These are phyloP conservation scores for Beaufortia kweichowensis DNA, from an alignment of 2,113 vertebrate genomes.

Conservation along the genomic window DNA sequence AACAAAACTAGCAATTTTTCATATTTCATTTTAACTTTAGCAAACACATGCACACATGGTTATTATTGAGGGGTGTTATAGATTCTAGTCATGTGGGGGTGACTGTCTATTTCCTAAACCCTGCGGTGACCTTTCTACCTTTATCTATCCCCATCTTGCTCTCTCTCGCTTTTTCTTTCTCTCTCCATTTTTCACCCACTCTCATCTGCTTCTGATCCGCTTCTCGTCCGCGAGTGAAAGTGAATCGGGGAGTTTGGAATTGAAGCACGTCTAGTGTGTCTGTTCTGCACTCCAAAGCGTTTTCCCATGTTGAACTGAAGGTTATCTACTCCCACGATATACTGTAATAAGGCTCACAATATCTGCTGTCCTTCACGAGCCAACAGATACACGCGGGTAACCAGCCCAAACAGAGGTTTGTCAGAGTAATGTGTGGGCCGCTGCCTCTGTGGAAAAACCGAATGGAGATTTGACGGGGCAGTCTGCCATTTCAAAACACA, in stretches of 20 bases:
- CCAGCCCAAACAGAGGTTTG: conserved; percentile 45
- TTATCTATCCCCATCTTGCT: conserved; percentile 40
- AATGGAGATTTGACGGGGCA: conserved; percentile 67
- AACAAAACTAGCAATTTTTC: not conserved
- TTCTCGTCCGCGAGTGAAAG: conserved; percentile 33
- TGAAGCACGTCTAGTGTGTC: conserved; percentile 48
- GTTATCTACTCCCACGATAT: conserved; percentile 32
- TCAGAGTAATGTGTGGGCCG: conserved; percentile 60
- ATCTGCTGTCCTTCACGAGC: not conserved
- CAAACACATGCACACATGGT: conserved; percentile 41
- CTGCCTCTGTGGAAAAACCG: conserved; percentile 66
- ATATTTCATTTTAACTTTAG: not conserved
- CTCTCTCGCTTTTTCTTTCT: conserved; percentile 28
- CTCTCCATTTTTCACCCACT: conserved; percentile 40
- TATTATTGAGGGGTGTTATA: conserved; percentile 37
- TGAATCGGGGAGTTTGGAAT: conserved; percentile 46
- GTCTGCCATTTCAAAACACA: conserved; percentile 41
- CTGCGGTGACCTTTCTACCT: conserved; percentile 31
- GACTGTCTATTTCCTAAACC: conserved; percentile 33
- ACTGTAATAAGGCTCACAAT: not conserved
- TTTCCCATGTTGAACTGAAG: conserved; percentile 28
- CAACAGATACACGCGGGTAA: conserved; percentile 32
- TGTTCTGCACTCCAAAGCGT: conserved; percentile 18
- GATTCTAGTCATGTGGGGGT: conserved; percentile 41
- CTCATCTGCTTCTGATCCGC: conserved; percentile 70